Percentiles rank a stretch among this genome's conserved stretches.
Evolutionary conservation across 2,113 vertebrate genomes (phyloP).

Genomic region (Cynoglossus semilaevis): DNA sequence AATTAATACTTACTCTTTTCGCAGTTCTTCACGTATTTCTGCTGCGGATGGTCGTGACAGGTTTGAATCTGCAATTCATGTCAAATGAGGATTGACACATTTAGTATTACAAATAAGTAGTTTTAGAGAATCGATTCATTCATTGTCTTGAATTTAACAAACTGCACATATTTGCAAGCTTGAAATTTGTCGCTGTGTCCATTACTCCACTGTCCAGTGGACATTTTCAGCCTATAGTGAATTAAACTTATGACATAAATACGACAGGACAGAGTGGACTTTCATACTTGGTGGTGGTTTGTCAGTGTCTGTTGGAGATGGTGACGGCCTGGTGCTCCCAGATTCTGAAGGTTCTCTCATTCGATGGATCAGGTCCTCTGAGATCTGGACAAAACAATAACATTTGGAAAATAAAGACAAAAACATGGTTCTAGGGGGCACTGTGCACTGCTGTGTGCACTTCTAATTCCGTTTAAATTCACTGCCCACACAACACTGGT

Average conservation of each 20-base stretch:
- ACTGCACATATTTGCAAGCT: too few species aligned
- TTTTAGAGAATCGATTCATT: background rate
- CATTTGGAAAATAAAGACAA: too few species aligned
- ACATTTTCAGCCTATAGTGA: background rate
- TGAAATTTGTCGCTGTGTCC: too few species aligned
- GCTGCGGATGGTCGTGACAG: conserved; percentile 48
- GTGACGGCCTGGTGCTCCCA: conserved; percentile 21
- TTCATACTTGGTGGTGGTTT: conserved; percentile 58
- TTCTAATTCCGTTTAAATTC: too few species aligned
- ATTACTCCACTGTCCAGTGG: too few species aligned
- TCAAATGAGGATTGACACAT: conserved; percentile 1
- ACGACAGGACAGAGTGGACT: too few species aligned
- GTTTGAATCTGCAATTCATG: conserved; percentile 56
- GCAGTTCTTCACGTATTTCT: conserved; percentile 78
- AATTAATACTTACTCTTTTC: conserved; percentile 78
- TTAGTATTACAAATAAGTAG: background rate
- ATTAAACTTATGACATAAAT: too few species aligned
- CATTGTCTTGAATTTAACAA: too few species aligned
- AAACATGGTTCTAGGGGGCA: too few species aligned
- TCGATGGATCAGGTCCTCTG: conserved; percentile 68
- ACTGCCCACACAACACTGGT: too few species aligned
- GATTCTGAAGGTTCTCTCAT: conserved; percentile 63
- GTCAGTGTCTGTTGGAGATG: conserved; percentile 28
- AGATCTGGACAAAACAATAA: conserved; percentile 68
- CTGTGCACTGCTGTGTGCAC: too few species aligned